Conservation (phyloP, 2,888 invertebrate species). For the Epirrhoe alternata region DNA sequence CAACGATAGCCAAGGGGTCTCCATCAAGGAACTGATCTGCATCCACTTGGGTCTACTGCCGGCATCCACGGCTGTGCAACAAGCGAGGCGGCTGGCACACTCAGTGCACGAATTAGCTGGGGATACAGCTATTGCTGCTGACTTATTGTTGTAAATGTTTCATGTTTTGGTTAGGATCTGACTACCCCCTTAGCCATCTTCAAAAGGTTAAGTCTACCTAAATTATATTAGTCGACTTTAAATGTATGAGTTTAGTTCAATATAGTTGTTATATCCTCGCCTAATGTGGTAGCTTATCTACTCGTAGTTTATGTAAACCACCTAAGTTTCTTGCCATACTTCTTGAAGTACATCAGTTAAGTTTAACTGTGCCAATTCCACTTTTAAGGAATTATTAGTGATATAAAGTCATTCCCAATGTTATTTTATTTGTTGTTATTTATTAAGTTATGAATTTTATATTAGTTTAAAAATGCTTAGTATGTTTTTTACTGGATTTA, state of each 20-base stretch:
- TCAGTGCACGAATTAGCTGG: constrained; percentile 90
- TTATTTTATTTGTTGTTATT: constrained; percentile 1
- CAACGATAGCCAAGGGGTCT: constrained; percentile 66
- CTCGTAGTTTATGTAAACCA: background rate
- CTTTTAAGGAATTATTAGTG: background rate
- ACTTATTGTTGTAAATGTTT: constrained; percentile 54
- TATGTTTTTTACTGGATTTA: constrained; percentile 25
- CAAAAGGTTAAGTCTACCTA: too few relatives aligned
- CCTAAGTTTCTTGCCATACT: constrained; percentile 3
- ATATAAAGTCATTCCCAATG: constrained; percentile 12
- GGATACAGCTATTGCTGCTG: constrained; percentile 78
- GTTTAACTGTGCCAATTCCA: background rate
- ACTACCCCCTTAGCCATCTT: too few relatives aligned
- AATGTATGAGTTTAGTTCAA: too few relatives aligned
- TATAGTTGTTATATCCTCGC: background rate
- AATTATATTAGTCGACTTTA: too few relatives aligned
- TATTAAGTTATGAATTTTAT: constrained; percentile 14
- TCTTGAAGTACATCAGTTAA: background rate
- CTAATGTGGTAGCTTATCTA: background rate
- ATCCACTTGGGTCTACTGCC: constrained; percentile 93
- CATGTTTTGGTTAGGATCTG: background rate
- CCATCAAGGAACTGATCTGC: constrained; percentile 89
- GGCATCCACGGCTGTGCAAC: constrained; percentile 93
- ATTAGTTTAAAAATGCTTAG: constrained; percentile 19
- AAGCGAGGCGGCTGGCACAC: constrained; percentile 92